Percentiles rank a stretch among this genome's conserved stretches.
Conservation (phyloP, 1,140 invertebrate genomes). For the Tetranychus urticae region DNA sequence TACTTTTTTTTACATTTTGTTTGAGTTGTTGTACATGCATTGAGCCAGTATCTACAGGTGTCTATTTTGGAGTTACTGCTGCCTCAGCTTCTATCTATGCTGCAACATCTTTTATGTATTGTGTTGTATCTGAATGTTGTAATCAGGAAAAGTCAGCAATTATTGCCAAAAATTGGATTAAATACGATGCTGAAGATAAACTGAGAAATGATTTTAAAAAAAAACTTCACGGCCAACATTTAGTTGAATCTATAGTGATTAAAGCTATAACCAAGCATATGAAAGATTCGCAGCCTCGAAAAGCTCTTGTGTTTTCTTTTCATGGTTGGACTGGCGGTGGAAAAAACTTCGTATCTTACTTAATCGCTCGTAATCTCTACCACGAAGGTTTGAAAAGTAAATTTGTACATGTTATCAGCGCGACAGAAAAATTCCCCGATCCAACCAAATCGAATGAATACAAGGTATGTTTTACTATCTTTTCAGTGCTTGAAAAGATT, state of each 20-base stretch:
- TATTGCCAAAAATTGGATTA: too few relatives aligned
- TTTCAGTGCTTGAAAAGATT: background rate
- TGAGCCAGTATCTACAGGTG: too few relatives aligned
- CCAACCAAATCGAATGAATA: conserved; percentile 23
- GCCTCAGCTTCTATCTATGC: too few relatives aligned
- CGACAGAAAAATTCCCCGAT: conserved; percentile 48
- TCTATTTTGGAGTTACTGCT: too few relatives aligned
- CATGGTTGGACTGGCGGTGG: conserved; percentile 59
- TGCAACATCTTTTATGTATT: too few relatives aligned
- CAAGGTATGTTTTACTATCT: conserved; percentile 17
- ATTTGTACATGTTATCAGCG: conserved; percentile 56
- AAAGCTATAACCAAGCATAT: conserved; percentile 18
- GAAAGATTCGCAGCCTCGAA: conserved; percentile 17
- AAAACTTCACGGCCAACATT: conserved; percentile 21
- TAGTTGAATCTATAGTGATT: conserved; percentile 17
- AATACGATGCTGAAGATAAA: background rate
- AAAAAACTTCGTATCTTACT: conserved; percentile 59
- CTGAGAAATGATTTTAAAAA: background rate
- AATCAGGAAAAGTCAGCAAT: too few relatives aligned
- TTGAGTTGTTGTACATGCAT: too few relatives aligned
- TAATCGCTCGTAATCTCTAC: conserved; percentile 53
- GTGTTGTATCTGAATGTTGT: too few relatives aligned
- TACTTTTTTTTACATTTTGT: too few relatives aligned
- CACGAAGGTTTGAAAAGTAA: conserved; percentile 40
- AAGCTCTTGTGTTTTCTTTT: conserved; percentile 23